phyloP scores from a whole-genome alignment of 2,888 invertebrate species.

The Xestia c-nigrum region DNA sequence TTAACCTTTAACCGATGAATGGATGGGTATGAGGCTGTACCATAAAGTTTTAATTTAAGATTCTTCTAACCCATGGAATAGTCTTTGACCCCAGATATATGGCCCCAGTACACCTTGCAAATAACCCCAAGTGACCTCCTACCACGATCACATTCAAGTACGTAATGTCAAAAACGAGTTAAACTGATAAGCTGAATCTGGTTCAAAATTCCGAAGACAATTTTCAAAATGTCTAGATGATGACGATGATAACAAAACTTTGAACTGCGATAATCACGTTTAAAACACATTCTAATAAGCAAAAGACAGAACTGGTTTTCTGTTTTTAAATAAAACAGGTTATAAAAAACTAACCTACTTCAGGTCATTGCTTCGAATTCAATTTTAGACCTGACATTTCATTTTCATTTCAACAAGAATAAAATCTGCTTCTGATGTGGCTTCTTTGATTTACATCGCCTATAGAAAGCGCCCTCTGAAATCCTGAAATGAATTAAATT shows the following conservation, averaged over 20 bases:
- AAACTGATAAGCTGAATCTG: neutral
- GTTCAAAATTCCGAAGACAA: neutral
- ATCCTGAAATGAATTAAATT: neutral
- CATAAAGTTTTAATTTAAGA: neutral
- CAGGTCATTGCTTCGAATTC: conserved; percentile 2
- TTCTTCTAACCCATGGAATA: neutral
- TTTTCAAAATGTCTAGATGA: neutral
- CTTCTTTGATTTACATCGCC: too few relatives aligned
- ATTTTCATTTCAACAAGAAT: neutral
- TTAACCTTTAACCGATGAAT: neutral
- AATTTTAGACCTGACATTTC: neutral
- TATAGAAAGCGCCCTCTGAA: neutral
- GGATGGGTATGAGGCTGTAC: neutral
- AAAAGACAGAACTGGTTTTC: conserved; percentile 20
- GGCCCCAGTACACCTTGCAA: neutral
- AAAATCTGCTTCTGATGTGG: neutral
- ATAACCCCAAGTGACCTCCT: neutral
- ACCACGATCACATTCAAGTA: neutral
- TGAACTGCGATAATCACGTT: neutral
- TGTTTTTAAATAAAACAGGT: conserved; percentile 31
- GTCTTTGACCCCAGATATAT: neutral
- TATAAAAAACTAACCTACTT: neutral
- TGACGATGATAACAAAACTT: neutral
- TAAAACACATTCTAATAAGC: conserved; percentile 2
- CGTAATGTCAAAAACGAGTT: neutral